Conservation (phyloP, 2,113 vertebrate genomes). For the Mus musculus region GRCm39 chr12:27590001-27590500, state of each 20-base stretch:
- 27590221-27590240: neutral
- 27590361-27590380: neutral
- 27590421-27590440: too few species aligned
- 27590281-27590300: neutral
- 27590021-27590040: neutral
- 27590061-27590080: neutral
- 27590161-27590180: neutral
- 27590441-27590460: neutral
- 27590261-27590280: neutral
- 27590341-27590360: neutral
- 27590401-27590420: neutral
- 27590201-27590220: neutral
- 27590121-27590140: neutral
- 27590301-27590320: neutral
- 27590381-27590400: neutral
- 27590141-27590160: neutral
- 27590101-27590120: too few species aligned
- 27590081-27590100: neutral
- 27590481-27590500: accelerated
- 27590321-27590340: neutral
- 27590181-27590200: neutral
- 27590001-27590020: neutral
- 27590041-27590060: neutral
- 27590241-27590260: neutral
- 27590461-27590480: neutral